Evolutionary conservation across 2,113 vertebrate species (phyloP).

Genomic region (Protobothrops mucrosquamatus): DNA sequence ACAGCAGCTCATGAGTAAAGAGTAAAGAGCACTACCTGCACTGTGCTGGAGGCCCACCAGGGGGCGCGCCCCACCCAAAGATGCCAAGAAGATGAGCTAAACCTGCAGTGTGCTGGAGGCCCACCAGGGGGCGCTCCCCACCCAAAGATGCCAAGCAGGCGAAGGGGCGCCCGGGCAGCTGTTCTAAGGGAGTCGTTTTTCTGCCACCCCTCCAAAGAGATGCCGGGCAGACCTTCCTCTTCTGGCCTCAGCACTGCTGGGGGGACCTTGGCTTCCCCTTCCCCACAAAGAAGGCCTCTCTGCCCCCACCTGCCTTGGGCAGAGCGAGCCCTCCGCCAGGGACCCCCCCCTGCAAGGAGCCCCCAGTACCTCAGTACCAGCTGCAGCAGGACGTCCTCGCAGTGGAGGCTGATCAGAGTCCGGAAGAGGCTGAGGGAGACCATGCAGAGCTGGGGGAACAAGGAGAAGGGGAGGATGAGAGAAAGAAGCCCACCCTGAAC

Average conservation of each 20-base stretch:
- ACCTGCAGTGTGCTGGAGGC: background rate
- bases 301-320: background rate
- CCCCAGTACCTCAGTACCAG: conserved; percentile 87
- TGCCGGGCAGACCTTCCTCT: background rate
- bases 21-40: background rate
- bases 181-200: background rate
- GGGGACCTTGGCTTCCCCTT: background rate
- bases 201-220: background rate
- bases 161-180: background rate
- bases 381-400: conserved; percentile 95
- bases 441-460: conserved; percentile 86
- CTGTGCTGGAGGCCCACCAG: background rate
- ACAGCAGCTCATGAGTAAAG: too few species aligned
- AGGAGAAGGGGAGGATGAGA: background rate
- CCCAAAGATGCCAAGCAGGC: background rate
- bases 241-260: background rate
- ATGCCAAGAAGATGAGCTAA: background rate
- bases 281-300: background rate
- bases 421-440: conserved; percentile 95
- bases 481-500: background rate
- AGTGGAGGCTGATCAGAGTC: conserved; percentile 92
- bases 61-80: background rate
- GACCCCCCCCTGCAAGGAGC: background rate
- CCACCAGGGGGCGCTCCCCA: background rate
- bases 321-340: background rate